A percentile compares a stretch with the other conserved stretches of the same genome.
These are phyloP conservation scores for Decapterus maruadsi DNA, from an alignment of 2,797 vertebrate genomes.

Conservation along the genomic window DNA sequence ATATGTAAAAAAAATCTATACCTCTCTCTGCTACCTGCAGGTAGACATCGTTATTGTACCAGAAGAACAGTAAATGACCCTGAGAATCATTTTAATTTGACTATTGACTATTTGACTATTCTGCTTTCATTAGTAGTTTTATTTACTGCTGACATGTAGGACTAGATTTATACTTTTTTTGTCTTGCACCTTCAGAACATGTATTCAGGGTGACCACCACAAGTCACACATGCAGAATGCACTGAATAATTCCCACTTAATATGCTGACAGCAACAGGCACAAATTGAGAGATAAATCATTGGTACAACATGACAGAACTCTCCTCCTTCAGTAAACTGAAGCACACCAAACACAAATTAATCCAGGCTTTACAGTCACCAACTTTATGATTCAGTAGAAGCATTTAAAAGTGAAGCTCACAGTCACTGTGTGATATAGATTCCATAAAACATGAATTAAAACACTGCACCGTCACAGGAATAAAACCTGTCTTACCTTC, in stretches of 20 bases:
- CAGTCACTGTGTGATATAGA: neutral
- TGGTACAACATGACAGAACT: neutral
- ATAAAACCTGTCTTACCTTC: neutral
- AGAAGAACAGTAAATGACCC: too few relatives aligned
- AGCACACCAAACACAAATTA: neutral
- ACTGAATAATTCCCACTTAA: neutral
- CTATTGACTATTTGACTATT: too few relatives aligned
- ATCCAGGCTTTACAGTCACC: neutral
- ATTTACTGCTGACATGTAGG: too few relatives aligned
- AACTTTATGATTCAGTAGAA: neutral
- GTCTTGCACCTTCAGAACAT: too few relatives aligned
- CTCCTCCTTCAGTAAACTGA: neutral
- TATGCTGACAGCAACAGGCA: neutral
- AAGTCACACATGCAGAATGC: neutral
- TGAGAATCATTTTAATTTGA: too few relatives aligned
- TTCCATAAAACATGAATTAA: neutral
- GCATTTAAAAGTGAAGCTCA: neutral
- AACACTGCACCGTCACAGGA: neutral
- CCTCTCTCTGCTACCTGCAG: too few relatives aligned
- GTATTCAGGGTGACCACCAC: neutral
- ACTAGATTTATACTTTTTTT: too few relatives aligned
- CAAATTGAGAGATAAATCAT: neutral
- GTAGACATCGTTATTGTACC: too few relatives aligned
- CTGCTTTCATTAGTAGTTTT: too few relatives aligned
- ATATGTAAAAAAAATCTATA: too few relatives aligned